phyloP scores from a whole-genome alignment of 1,140 invertebrate genomes.

The Anagrus nilaparvatae region DNA sequence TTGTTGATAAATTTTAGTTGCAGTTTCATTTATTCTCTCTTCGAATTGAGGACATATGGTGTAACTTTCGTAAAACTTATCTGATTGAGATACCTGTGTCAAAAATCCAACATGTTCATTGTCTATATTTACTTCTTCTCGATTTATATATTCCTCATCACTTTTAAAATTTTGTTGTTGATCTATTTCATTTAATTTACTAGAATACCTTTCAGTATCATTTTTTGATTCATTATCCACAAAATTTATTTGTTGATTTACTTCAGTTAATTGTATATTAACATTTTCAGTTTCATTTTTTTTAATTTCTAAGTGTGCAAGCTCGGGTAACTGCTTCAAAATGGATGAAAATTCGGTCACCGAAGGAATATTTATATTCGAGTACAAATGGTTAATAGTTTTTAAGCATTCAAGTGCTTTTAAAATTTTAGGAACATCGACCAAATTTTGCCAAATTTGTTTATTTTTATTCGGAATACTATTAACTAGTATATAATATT shows the following conservation, averaged over 20 bases:
- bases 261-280: too few relatives aligned
- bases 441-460: conserved; percentile 3
- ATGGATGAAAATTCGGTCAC: too few relatives aligned
- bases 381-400: conserved; percentile 11
- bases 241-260: too few relatives aligned
- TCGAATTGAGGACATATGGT: conserved; percentile 3
- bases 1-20: conserved; percentile 28
- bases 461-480: background rate
- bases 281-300: too few relatives aligned
- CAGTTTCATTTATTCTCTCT: conserved; percentile 5
- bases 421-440: background rate
- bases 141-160: too few relatives aligned
- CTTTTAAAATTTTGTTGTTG: background rate
- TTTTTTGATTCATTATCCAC: too few relatives aligned
- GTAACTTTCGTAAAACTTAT: background rate
- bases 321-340: too few relatives aligned
- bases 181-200: background rate
- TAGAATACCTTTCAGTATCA: too few relatives aligned
- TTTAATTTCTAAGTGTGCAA: too few relatives aligned
- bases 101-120: too few relatives aligned
- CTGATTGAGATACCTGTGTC: background rate
- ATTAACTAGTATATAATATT: conserved; percentile 24
- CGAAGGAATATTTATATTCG: background rate
- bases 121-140: too few relatives aligned
- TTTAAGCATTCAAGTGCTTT: conserved; percentile 18